Percentiles rank a stretch among this genome's conserved stretches.
Evolutionary conservation across 2,888 invertebrate species (phyloP).

Genomic region (Gymnocheta viridis): DNA sequence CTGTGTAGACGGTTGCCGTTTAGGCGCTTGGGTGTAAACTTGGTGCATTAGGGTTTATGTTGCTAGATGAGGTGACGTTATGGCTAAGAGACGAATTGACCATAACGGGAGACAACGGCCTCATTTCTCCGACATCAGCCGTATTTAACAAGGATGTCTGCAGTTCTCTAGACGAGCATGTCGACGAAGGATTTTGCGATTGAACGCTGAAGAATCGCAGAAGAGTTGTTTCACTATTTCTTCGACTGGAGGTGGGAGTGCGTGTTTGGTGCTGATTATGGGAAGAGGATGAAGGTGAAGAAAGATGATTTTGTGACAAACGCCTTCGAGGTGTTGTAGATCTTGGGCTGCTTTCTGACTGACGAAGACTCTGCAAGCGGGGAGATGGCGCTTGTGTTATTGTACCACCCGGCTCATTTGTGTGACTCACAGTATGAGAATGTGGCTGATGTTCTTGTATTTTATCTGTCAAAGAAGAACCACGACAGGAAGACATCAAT

Average conservation of each 20-base stretch:
- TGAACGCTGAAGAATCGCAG: constrained; percentile 80
- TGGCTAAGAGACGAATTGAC: not conserved
- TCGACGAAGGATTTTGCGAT: constrained; percentile 63
- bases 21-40: constrained; percentile 43
- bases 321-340: constrained; percentile 75
- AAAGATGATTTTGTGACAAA: constrained; percentile 74
- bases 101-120: constrained; percentile 52
- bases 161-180: constrained; percentile 5
- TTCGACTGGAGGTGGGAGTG: constrained; percentile 80
- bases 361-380: constrained; percentile 77
- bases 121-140: constrained; percentile 61
- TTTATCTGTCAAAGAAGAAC: constrained; percentile 76
- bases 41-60: constrained; percentile 28
- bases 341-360: constrained; percentile 77
- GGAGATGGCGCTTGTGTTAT: constrained; percentile 76
- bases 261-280: constrained; percentile 73
- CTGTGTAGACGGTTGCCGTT: constrained; percentile 67
- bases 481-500: constrained; percentile 76
- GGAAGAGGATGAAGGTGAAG: constrained; percentile 71
- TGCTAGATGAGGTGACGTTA: constrained; percentile 16
- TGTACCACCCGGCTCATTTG: constrained; percentile 7
- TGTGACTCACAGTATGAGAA: not conserved
- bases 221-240: constrained; percentile 81
- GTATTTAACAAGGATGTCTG: constrained; percentile 18
- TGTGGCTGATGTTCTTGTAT: constrained; percentile 71